Evolutionary conservation across 2,113 vertebrate genomes (phyloP), one percentile per base, ranked within the genome.

Genomic region (Lamprotornis superbus): DNA sequence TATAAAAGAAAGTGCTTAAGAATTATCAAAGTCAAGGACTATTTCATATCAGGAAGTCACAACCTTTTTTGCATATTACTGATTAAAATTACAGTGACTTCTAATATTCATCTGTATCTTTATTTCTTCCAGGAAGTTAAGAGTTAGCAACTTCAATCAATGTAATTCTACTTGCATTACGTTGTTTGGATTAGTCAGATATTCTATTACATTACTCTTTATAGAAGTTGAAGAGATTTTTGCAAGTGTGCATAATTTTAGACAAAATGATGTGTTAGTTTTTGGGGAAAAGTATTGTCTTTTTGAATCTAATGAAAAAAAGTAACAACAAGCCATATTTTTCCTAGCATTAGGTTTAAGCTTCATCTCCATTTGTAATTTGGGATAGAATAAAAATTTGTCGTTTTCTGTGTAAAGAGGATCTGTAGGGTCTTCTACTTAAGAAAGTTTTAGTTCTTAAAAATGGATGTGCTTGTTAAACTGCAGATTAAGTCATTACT

Each of bases 11-110:
- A 98, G 97, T 97, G 87, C 97, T 98, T 97, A 97, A 97, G 97
- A 98, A 97, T 98, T 98, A 98, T 97, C 93, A 97, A 98, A 98
- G 98, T 98, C 98, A 98, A 98, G 97, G 98, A 97, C 97, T 97
- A 79, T 96, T 98, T 97, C 93, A 75, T 97, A 97, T 97, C 95
- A 93, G 96, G 97, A 98, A 98, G 98, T 98, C 97, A 96, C 92
- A 97, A 74, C 94, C 96, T 76, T 93, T 97, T 97, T 96, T 96
- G 84, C 95, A 96, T 97, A 96, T 96, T 97, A 95, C 94, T 94
- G 94, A 96, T 97, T 97, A 96, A 97, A 98, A 97, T 95, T 97
- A 94, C 70, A 89, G 80, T 71, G 42, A 85, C 93, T 69, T 89
- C 84, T 96, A 96, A 94, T 95, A 96, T 60, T 95, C 24, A 71